These are phyloP conservation scores for Meiosimyza platycephala DNA, from an alignment of 2,888 invertebrate species.

Conservation along the genomic window DNA sequence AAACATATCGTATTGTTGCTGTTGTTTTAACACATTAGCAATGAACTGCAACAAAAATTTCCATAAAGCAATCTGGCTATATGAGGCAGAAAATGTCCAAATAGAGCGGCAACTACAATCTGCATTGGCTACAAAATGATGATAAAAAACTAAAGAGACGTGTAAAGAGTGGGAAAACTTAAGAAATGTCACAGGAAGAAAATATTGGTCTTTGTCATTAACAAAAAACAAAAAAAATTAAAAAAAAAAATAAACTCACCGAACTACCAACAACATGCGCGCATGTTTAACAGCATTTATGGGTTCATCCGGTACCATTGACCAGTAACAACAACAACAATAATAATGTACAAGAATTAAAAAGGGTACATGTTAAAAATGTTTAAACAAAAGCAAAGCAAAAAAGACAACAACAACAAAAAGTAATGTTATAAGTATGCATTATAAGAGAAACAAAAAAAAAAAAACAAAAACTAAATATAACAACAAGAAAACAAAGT, in stretches of 20 bases:
- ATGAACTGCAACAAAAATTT: slow-evolving; percentile 65
- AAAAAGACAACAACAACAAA: slow-evolving; percentile 22
- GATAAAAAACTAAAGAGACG: slow-evolving; percentile 38
- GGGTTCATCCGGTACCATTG: slow-evolving; percentile 48
- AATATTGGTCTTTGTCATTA: slow-evolving; percentile 65
- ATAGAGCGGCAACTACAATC: slow-evolving; percentile 30
- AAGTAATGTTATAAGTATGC: background rate
- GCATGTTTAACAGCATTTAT: slow-evolving; percentile 30
- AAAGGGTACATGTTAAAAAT: slow-evolving; percentile 28
- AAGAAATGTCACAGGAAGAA: slow-evolving; percentile 65
- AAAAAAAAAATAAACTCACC: slow-evolving; percentile 30
- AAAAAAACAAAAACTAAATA: slow-evolving; percentile 14
- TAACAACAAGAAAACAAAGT: slow-evolving; percentile 1
- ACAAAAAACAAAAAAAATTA: slow-evolving; percentile 53
- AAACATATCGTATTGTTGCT: slow-evolving; percentile 4
- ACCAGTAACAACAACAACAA: slow-evolving; percentile 51
- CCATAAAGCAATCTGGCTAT: slow-evolving; percentile 53
- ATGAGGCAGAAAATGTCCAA: slow-evolving; percentile 17
- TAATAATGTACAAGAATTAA: slow-evolving; percentile 33
- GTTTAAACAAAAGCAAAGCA: slow-evolving; percentile 39
- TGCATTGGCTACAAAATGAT: slow-evolving; percentile 25
- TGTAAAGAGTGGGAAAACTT: slow-evolving; percentile 44
- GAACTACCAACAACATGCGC: slow-evolving; percentile 22
- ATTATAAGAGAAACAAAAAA: background rate
- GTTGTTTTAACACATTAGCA: slow-evolving; percentile 63